Base-by-base conservation (phyloP, 1,140 invertebrate genomes). In the Drosophila sp. region DNA sequence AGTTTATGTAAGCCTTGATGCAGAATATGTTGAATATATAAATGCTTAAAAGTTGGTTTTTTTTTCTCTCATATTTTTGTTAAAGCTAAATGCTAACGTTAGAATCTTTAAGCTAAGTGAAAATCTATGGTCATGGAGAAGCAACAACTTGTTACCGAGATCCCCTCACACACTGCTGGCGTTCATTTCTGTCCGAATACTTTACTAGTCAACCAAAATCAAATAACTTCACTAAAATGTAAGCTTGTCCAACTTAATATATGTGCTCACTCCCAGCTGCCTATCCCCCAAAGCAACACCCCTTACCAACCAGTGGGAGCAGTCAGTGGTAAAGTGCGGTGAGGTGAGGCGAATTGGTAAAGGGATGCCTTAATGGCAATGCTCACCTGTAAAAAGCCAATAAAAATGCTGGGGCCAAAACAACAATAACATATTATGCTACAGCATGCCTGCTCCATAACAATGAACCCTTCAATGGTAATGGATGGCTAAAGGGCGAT, bases 381-480 rank as follows among this genome's bases (percentile, higher is more conserved):
- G 79, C 79, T 67, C 55, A 68, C 74, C 79, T 78, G 80, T 79
- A 64, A 65, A 75, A 79, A 61, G 69, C 67, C 75, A 83, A 83
- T 79, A 79, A 76, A 83, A 83, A 72, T 83, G 75, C 75, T 62
- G 66, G 55, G 56, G 44, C 44, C 44, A 50, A 25, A 50, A 58
- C 79, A 75, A 79, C 75, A 79, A 83, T 83, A 83, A 83, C 76
- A 83, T 83, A 83, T 83, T 82, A 83, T 75, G 23, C 44, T 50
- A 50, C 44, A 50, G 44, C 44, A 50, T 68, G 72, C 71, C 67
- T 75, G 71, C 55, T 60, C 71, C 76, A 79, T 75, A 82, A 82
- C 71, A 82, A 82, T 78, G 70, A 73, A 71, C 40, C 30, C 35
- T 62, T 38, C 27, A 54, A 35, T 60, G 33, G 58, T 27, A 25